Base-by-base conservation (phyloP, 64 coral and sea anemone species). In the Porites australiensis region DNA sequence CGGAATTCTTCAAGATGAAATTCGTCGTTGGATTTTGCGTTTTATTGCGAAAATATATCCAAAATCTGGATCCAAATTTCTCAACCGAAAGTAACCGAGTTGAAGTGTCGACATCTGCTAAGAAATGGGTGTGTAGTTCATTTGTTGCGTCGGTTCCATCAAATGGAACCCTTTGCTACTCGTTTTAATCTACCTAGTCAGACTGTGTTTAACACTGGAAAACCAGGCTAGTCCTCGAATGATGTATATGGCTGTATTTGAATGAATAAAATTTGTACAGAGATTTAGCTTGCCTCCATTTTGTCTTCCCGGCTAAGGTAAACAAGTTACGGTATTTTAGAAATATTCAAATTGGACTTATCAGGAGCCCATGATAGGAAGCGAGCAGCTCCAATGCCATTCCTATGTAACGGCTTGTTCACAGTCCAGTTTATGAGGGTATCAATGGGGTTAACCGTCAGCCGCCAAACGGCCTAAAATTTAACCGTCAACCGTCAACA, bases 131-230 rank as follows among this genome's bases (percentile, higher is more conserved):
- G 60, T 47, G 59, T 82, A 82, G 79, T 65, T 46, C 79, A 44
- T 82, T 82, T 82, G 58, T 64, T n/a, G 79, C 58, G 43, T 82
- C 7, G 79, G 59, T 82, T 82, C 44, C 58, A 82, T 82, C 37
- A 82, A 64, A 82, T 82, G 79, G 18, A 82, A 14, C 58, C 79
- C 15, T 82, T 64, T 82, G 37, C 79, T 64, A 82, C 79, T 82
- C 64, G 79, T 82, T 82, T 82, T 82, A 82, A 82, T 82, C 79
- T 82, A 82, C 79, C 79, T 82, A 82, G 79, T 82, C 79, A 82
- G 64, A 27, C 77, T 80, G 77, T 80, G 77, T 80, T 80, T 44
- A 80, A 80, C 77, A 82, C 79, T 82, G 13, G 59, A 44, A 82
- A 82, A 82, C 44, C 68, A 70, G 68, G 37, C 57, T 82, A 63